Percentiles rank a stretch among this genome's conserved stretches.
Evolutionary conservation across 2,113 vertebrate species (phyloP).

Genomic region (Echinops telfairi): DNA sequence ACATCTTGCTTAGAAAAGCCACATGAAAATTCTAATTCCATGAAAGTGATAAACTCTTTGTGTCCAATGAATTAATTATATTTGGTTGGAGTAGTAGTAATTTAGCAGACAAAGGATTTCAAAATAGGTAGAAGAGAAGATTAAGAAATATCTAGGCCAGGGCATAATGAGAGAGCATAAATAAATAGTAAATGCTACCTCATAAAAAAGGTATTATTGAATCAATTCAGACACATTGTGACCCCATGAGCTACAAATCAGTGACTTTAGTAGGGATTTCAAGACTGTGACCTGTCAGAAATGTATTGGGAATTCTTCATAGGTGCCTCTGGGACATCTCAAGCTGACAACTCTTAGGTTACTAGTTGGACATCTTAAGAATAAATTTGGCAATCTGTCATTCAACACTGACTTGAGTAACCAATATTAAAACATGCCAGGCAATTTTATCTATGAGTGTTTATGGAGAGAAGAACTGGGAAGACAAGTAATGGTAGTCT

Average conservation of each 20-base stretch:
- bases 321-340: not conserved
- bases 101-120: not conserved
- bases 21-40: not conserved
- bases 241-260: no score
- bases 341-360: no score
- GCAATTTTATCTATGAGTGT: not conserved
- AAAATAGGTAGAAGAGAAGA: not conserved
- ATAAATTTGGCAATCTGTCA: not conserved
- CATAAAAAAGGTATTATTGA: no score
- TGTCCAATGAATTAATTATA: not conserved
- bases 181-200: not conserved
- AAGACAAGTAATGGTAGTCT: not conserved
- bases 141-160: not conserved
- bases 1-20: not conserved
- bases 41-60: not conserved
- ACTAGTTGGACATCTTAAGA: not conserved
- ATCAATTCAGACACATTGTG: no score
- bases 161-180: not conserved
- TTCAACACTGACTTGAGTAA: not conserved
- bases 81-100: not conserved
- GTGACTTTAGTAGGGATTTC: not conserved
- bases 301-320: no score
- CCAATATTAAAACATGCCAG: not conserved
- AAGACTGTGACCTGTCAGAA: not conserved
- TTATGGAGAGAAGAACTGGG: accelerated